phyloP scores from a whole-genome alignment of 2,113 vertebrate species.

The Uria lomvia region DNA sequence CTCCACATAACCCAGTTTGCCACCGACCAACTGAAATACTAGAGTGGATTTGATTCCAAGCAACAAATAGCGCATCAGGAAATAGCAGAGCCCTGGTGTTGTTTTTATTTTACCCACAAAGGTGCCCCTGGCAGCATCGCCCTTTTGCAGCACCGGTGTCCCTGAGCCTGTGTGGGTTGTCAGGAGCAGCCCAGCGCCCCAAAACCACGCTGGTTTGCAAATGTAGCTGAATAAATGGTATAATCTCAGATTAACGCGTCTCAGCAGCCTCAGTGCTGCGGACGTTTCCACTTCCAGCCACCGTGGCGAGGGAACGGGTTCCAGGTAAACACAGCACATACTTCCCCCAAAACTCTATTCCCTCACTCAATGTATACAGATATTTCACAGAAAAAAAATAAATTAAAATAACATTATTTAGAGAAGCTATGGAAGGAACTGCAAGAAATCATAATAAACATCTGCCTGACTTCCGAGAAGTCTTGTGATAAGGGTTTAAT shows the following conservation, averaged over 20 bases:
- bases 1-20: not conserved
- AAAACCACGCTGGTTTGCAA: not conserved
- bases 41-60: not conserved
- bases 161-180: accelerated
- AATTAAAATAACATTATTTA: not conserved
- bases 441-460: not conserved
- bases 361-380: not conserved
- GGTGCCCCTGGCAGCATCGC: not conserved
- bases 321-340: not conserved
- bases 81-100: not conserved
- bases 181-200: accelerated
- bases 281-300: accelerated
- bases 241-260: not conserved
- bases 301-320: not conserved
- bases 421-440: not conserved
- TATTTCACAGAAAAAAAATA: not conserved
- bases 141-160: accelerated
- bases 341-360: not conserved
- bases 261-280: not conserved
- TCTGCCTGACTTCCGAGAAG: not conserved
- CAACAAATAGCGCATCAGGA: not conserved
- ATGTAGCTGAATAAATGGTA: not conserved
- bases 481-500: not conserved
- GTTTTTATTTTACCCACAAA: not conserved
- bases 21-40: not conserved